A percentile compares a stretch with the other conserved stretches of the same genome.
Conservation (phyloP, 2,888 invertebrate genomes). For the Scelioninae gen. 1 region DNA sequence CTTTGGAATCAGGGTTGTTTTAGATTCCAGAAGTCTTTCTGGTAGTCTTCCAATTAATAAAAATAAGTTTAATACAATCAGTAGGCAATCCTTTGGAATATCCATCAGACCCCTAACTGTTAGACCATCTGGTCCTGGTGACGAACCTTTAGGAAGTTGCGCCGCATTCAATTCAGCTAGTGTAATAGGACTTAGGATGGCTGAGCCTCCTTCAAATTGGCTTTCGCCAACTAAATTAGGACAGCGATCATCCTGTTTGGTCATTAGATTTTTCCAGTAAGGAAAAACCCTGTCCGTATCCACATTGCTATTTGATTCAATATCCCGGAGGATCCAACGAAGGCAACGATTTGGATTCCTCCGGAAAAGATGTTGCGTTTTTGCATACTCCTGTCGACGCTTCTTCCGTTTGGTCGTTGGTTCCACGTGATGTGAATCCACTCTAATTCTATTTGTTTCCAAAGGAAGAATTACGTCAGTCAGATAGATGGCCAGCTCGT, state of each 20-base stretch:
- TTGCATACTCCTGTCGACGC: slow-evolving; percentile 16
- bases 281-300: not conserved
- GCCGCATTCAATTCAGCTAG: not conserved
- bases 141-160: slow-evolving; percentile 23
- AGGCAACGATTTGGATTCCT: slow-evolving; percentile 38
- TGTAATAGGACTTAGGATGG: not conserved
- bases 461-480: no score
- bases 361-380: slow-evolving; percentile 20
- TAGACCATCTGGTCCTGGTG: slow-evolving; percentile 72
- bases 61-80: slow-evolving; percentile 41
- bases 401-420: not conserved
- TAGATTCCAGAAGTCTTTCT: slow-evolving; percentile 74
- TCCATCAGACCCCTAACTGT: slow-evolving; percentile 64
- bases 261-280: slow-evolving; percentile 22
- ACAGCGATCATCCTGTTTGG: not conserved
- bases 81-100: slow-evolving; percentile 21
- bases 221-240: not conserved
- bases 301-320: not conserved
- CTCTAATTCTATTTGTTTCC: no score
- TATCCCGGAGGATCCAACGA: slow-evolving; percentile 5
- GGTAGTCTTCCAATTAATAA: slow-evolving; percentile 22
- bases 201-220: not conserved
- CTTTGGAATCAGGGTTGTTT: slow-evolving; percentile 61
- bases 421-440: no score
- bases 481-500: no score